A percentile compares a stretch with the other conserved stretches of the same genome.
These are phyloP conservation scores for Ahaetulla prasina DNA, from an alignment of 2,113 vertebrate species.

Conservation along the genomic window DNA sequence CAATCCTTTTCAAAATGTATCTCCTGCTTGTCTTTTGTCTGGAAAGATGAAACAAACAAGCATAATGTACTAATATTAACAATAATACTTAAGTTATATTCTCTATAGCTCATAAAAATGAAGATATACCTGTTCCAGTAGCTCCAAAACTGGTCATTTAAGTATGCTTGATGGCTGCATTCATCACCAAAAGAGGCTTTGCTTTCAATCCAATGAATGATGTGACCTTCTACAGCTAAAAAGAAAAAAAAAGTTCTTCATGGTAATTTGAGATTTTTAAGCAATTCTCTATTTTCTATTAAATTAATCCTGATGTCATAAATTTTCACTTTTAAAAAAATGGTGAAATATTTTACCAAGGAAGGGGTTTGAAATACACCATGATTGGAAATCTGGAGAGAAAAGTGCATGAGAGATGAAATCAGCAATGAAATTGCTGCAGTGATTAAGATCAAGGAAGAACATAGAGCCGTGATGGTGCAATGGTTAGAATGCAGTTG, in stretches of 20 bases:
- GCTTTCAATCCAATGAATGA: conserved; percentile 99
- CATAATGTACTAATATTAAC: neutral
- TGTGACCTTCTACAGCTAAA: conserved; percentile 92
- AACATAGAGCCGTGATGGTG: neutral
- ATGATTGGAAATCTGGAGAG: neutral
- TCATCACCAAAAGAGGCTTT: conserved; percentile 98
- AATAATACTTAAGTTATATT: neutral
- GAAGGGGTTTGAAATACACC: neutral
- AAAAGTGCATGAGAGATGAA: neutral
- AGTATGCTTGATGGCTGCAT: conserved; percentile 90
- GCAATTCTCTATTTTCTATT: neutral
- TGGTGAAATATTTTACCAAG: neutral
- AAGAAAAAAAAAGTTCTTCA: neutral
- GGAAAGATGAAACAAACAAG: neutral
- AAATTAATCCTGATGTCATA: neutral
- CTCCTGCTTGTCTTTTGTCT: neutral
- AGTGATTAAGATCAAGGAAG: neutral
- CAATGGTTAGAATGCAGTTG: neutral
- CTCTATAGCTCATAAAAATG: neutral
- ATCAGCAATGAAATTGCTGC: neutral
- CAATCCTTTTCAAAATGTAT: neutral
- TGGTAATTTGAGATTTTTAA: neutral
- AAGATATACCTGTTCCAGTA: conserved; percentile 94
- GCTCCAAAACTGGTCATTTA: conserved; percentile 99
- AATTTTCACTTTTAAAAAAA: neutral